Base-by-base conservation (phyloP, 2,797 vertebrate genomes). In the Anableps anableps region DNA sequence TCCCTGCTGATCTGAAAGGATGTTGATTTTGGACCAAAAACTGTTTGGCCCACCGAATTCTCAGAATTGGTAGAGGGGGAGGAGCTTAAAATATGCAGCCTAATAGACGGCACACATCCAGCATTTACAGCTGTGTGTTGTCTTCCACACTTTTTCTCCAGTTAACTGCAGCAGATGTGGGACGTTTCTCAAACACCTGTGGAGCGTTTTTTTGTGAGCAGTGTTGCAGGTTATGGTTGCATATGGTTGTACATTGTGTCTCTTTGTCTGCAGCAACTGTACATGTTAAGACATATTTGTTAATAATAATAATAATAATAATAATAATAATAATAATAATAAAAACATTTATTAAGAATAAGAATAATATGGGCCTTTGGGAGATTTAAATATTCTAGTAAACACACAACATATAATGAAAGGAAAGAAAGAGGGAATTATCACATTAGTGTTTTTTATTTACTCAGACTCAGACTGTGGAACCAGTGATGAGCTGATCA, bases 21-120 rank as follows among this genome's bases (percentile, higher is more conserved):
- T 92, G 91, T 75, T 93, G 78, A 45, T 88, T 89, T 93, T 94
- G 91, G 89, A 85, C 68, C 34, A 78, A 16, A 47, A 72, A 9
- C n/a, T 8, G n/a, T 72, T 68, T 68, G 21, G 36, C 36, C 36
- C 23, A 23, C 36, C 41, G 36, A 26, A 29, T 8, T 80, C 85
- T 72, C 91, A 38, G 87, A 84, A 87, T 73, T 76, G 79, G 78
- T 79, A 77, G 31, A 77, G 68, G 34, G 53, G 78, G 79, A 84
- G 83, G 78, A 74, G 84, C 58, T 81, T 26, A 79, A 77, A 71
- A 75, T 83, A 81, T 88, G 88, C 77, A 83, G 71, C 84, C n/a
- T 48, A 71, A 77, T 80, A 76, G 81, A 75, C 76, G 73, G 50
- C 66, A 36, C 34, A 64, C 62, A 64, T 64, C 62, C 62, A 64